Conservation (phyloP, 2,113 vertebrate species). For the Condylura cristata region DNA sequence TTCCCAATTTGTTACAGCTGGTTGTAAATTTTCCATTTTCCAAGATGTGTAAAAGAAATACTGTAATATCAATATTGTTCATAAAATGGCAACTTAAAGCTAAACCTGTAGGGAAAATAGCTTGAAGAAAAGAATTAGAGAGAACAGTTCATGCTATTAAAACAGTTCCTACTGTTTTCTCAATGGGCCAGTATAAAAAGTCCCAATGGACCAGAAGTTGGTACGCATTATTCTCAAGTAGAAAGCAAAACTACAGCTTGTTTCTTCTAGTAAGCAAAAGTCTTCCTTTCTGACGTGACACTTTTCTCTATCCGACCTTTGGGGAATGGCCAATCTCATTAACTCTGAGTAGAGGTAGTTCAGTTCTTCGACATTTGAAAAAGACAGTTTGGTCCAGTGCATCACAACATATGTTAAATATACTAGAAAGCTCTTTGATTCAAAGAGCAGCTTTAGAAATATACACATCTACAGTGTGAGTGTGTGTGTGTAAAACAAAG, state of each 20-base stretch:
- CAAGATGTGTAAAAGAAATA: not conserved
- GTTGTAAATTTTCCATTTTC: not conserved
- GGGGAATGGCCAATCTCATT: not conserved
- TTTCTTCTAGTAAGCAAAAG: not conserved
- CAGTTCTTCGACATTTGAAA: not conserved
- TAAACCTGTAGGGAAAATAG: not conserved
- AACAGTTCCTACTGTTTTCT: not conserved
- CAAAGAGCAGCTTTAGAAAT: not conserved
- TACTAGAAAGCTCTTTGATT: not conserved
- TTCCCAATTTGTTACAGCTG: not conserved
- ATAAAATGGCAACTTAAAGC: not conserved
- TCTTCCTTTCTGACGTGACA: not conserved
- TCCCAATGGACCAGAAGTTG: not conserved
- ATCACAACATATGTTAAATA: conserved; percentile 12
- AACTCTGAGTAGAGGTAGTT: not conserved
- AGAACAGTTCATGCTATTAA: not conserved
- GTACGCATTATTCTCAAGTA: not conserved
- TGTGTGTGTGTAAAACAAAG: not conserved
- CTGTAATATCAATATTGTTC: not conserved
- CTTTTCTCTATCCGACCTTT: not conserved
- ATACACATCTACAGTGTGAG: not conserved
- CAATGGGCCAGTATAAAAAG: not conserved
- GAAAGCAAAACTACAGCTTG: not conserved
- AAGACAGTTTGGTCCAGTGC: not conserved
- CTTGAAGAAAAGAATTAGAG: not conserved